A percentile compares a stretch with the other conserved stretches of the same genome.
phyloP scores from a whole-genome alignment of 2,888 invertebrate genomes.

The Hermaeophaga mercurialis region DNA sequence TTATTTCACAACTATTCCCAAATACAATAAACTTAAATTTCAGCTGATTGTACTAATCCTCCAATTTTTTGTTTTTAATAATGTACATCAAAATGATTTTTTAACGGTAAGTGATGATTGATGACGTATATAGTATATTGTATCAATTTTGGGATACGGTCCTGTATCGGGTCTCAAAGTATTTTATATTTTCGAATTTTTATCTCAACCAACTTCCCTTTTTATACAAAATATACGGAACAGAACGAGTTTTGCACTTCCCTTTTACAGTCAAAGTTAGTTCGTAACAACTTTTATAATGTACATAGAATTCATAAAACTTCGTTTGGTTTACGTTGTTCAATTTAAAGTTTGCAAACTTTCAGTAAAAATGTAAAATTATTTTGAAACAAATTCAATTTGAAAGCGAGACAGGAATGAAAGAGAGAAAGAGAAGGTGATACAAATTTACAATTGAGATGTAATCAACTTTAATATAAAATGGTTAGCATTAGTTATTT shows the following conservation, averaged over 20 bases:
- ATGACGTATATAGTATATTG: too few relatives aligned
- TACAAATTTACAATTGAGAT: conserved; percentile 33
- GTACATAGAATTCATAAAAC: conserved; percentile 55
- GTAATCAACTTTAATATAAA: conserved; percentile 31
- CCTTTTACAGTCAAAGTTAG: conserved; percentile 48
- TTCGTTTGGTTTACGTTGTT: conserved; percentile 55
- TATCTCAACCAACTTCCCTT: conserved; percentile 43
- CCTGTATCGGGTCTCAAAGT: conserved; percentile 20
- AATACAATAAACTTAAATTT: too few relatives aligned
- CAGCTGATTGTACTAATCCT: too few relatives aligned
- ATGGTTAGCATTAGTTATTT: conserved; percentile 6
- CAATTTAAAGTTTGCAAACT: conserved; percentile 54
- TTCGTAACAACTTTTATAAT: conserved; percentile 55
- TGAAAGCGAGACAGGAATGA: conserved; percentile 29
- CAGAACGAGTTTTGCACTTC: conserved; percentile 44
- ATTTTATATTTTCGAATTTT: conserved; percentile 42
- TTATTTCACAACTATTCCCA: too few relatives aligned
- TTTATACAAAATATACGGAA: conserved; percentile 30
- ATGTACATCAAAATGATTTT: too few relatives aligned
- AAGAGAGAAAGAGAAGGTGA: conserved; percentile 2
- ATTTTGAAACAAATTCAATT: conserved; percentile 56
- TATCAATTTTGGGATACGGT: conserved; percentile 21
- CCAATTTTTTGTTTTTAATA: too few relatives aligned
- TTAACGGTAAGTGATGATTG: too few relatives aligned
- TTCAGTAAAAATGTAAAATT: conserved; percentile 52